phyloP scores from a whole-genome alignment of 2,797 vertebrate species.

The Danio tinwini region DNA sequence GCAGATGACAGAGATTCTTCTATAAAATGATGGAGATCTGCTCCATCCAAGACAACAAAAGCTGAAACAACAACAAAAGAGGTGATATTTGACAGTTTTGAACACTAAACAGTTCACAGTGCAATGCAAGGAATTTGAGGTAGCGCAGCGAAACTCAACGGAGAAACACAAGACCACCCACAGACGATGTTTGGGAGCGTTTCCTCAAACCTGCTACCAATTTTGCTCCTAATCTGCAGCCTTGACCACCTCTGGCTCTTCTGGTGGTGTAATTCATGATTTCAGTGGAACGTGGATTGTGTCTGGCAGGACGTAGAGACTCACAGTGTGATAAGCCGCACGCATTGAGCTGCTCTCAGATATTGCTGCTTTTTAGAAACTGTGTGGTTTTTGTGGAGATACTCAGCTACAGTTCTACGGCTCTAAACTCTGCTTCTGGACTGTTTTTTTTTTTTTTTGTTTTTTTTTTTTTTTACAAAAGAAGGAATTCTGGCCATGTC shows the following conservation, averaged over 20 bases:
- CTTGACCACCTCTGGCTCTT: slow-evolving; percentile 51
- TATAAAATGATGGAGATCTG: slow-evolving; percentile 14
- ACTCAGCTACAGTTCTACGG: not conserved
- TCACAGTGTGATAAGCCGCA: slow-evolving; percentile 21
- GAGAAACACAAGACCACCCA: slow-evolving; percentile 55
- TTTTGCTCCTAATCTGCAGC: slow-evolving; percentile 56
- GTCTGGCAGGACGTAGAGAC: slow-evolving; percentile 50
- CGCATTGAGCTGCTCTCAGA: slow-evolving; percentile 8
- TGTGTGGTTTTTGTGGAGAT: slow-evolving; percentile 21
- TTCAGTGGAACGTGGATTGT: slow-evolving; percentile 56
- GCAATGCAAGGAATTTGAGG: slow-evolving; percentile 12
- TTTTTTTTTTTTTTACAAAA: too few species aligned
- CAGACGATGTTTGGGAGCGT: slow-evolving; percentile 48
- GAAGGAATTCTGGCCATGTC: slow-evolving; percentile 10
- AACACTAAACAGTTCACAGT: slow-evolving; percentile 28
- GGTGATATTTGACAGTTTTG: slow-evolving; percentile 26
- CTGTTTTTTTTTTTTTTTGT: too few species aligned
- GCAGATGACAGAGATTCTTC: slow-evolving; percentile 38
- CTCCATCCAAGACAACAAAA: slow-evolving; percentile 36
- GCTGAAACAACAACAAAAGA: slow-evolving; percentile 25
- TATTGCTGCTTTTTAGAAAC: slow-evolving; percentile 39
- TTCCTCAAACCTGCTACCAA: slow-evolving; percentile 62
- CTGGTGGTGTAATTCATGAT: slow-evolving; percentile 57
- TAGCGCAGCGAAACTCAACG: slow-evolving; percentile 5
- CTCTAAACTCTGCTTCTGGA: slow-evolving; percentile 5